Base-by-base conservation (phyloP, 2,888 invertebrate species). In the Melangyna quadrimaculata region DNA sequence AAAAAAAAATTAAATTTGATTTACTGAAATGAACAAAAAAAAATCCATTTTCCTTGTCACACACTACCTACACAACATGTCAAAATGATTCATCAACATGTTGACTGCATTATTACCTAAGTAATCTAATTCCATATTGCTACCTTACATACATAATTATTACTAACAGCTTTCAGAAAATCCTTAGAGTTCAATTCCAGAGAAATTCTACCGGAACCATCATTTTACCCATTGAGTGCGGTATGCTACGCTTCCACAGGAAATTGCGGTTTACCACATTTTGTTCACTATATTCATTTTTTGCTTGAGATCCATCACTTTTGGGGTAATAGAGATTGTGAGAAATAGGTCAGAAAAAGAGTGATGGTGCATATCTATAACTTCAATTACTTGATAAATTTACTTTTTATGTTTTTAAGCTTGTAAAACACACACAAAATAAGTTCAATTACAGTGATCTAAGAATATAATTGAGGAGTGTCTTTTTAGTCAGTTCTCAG, bases 171-270 rank as follows among this genome's bases (percentile, higher is more conserved):
- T 24, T 14, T 1, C 22, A 51, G 14, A 24, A 24, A 10, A 24
- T 24, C 4, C 5, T 7, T 27, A 17, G n/a, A n/a, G n/a, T 29
- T 53, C 7, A 53, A 53, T 8, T 79, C 24, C 22, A 72, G n/a
- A n/a, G 40, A 7, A n/a, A 17, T 57, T 32, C 10, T 19, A 55
- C n/a, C 77, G 55, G 55, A 70, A 63, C 35, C 45, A 29, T 65
- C 63, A 70, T 10, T 80, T 80, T 48, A 43, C 74, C 70, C 70
- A 80, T 75, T 80, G 80, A 75, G 75, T n/a, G n/a, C n/a, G n/a
- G n/a, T n/a, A n/a, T 81, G 77, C 65, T 70, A 57, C 65, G 63
- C 70, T 63, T 29, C 45, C 70, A n/a, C 27, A n/a, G 80, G 75
- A 75, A 61, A 75, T 80, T 80, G 70, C n/a, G 80, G 70, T 70